Evolutionary conservation across 1,140 invertebrate genomes (phyloP).

Genomic region (Trypoxylus dichotomus): DNA sequence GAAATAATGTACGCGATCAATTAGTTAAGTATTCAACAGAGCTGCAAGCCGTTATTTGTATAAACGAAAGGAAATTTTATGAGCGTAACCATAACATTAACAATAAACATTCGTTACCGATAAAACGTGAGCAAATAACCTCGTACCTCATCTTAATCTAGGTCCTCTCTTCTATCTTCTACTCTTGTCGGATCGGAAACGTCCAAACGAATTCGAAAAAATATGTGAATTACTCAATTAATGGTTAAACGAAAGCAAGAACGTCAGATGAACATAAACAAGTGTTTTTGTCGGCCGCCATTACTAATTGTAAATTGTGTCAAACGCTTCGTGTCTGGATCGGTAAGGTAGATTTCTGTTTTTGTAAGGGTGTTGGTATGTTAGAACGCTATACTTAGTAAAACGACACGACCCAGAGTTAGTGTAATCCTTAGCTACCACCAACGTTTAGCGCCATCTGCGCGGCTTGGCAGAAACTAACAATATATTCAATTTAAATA

Average conservation of each 20-base stretch:
- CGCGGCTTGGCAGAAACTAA: too few relatives aligned
- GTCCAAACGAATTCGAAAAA: not conserved
- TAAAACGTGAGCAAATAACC: not conserved
- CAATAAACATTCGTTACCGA: not conserved
- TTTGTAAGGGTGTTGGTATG: not conserved
- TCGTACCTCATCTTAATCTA: not conserved
- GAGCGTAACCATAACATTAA: not conserved
- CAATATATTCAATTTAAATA: too few relatives aligned
- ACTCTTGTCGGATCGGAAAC: not conserved
- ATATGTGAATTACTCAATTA: not conserved
- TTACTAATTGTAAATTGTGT: not conserved
- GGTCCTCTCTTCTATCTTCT: not conserved
- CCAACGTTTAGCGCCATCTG: too few relatives aligned
- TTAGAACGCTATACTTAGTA: too few relatives aligned
- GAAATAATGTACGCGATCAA: too few relatives aligned
- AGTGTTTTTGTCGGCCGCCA: conserved; percentile 29
- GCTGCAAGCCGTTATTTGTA: not conserved
- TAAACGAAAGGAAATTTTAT: not conserved
- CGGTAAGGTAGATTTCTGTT: not conserved
- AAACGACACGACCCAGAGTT: too few relatives aligned
- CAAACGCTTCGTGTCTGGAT: not conserved
- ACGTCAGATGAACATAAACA: conserved; percentile 21
- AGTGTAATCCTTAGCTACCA: too few relatives aligned
- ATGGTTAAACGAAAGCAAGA: not conserved
- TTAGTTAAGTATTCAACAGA: too few relatives aligned